A percentile compares a stretch with the other conserved stretches of the same genome.
These are phyloP conservation scores for Iphiclides podalirius DNA, from an alignment of 2,888 invertebrate genomes.

Conservation along the genomic window DNA sequence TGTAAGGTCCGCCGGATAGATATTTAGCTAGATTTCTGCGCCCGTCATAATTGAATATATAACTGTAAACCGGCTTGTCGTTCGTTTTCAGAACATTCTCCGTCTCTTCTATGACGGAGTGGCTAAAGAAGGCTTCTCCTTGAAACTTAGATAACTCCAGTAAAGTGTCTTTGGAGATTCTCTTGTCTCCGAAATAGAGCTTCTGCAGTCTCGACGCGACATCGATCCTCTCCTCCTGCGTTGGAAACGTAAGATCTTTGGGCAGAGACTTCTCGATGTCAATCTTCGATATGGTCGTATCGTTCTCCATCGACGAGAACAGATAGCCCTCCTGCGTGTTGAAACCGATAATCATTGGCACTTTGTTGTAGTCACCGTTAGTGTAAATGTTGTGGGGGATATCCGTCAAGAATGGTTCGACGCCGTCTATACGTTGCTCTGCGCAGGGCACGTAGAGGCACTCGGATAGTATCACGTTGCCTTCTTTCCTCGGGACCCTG, in stretches of 20 bases:
- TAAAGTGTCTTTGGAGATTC: conserved; percentile 41
- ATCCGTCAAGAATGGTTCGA: conserved; percentile 57
- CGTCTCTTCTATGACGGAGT: conserved; percentile 48
- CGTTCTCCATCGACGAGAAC: conserved; percentile 49
- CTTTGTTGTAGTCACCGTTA: conserved; percentile 52
- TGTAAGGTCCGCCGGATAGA: conserved; percentile 32
- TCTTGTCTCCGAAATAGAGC: conserved; percentile 58
- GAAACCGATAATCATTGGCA: conserved; percentile 58
- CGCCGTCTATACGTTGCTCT: conserved; percentile 52
- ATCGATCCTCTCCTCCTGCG: conserved; percentile 35
- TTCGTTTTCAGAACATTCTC: conserved; percentile 45
- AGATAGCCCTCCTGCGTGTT: conserved; percentile 56
- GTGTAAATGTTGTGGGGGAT: conserved; percentile 45
- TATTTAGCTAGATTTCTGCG: conserved; percentile 47
- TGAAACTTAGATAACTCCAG: conserved; percentile 50
- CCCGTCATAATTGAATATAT: conserved; percentile 52
- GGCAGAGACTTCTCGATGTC: conserved; percentile 51
- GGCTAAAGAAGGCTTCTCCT: conserved; percentile 47
- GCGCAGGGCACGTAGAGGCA: conserved; percentile 55
- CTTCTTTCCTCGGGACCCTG: conserved; percentile 50
- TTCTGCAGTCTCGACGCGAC: conserved; percentile 44
- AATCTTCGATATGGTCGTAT: conserved; percentile 43
- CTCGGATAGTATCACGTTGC: conserved; percentile 48
- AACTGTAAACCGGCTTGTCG: conserved; percentile 49
- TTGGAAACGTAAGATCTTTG: conserved; percentile 50